These are phyloP conservation scores for Tympanuchus pallidicinctus DNA, from an alignment of 2,113 vertebrate genomes.

Conservation along the genomic window DNA sequence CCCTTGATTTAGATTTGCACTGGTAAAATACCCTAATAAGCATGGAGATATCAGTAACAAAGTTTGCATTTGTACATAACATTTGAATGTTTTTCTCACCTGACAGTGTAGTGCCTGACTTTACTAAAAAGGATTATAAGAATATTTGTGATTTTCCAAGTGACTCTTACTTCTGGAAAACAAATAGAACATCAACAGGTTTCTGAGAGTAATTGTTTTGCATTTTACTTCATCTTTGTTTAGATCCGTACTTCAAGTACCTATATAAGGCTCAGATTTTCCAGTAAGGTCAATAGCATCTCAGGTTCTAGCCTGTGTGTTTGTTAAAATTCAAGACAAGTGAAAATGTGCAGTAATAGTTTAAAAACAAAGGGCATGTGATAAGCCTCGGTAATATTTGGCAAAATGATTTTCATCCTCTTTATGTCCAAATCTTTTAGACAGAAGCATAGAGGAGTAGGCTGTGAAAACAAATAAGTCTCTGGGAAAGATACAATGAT, in stretches of 20 bases:
- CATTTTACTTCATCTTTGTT: background rate
- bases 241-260: accelerated
- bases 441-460: background rate
- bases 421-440: background rate
- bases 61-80: accelerated
- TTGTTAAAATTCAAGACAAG: background rate
- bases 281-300: accelerated
- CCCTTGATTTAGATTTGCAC: background rate
- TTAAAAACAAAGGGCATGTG: background rate
- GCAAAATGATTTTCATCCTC: background rate
- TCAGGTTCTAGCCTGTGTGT: background rate
- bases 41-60: background rate
- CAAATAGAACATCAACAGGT: background rate
- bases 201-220: background rate
- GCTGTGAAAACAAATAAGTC: background rate
- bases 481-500: background rate
- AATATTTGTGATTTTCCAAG: accelerated
- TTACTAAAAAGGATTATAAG: background rate
- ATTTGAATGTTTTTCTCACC: background rate
- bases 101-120: background rate
- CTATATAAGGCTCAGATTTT: background rate
- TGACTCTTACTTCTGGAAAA: background rate
- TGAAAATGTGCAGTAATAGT: background rate
- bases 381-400: background rate
- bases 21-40: background rate